These are phyloP conservation scores for Ammodytes marinus DNA, from an alignment of 2,113 vertebrate genomes.

Conservation along the genomic window DNA sequence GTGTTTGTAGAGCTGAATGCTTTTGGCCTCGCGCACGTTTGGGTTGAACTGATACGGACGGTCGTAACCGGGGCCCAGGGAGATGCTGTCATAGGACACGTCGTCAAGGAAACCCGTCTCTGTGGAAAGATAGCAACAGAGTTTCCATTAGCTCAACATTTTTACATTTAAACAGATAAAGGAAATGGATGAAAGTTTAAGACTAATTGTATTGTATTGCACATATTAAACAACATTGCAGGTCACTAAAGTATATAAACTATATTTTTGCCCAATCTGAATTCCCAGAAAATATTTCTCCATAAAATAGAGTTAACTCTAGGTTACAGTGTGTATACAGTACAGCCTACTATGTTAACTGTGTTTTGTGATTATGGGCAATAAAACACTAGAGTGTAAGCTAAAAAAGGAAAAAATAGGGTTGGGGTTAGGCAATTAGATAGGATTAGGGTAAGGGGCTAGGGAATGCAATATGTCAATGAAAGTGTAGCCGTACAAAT, in stretches of 20 bases:
- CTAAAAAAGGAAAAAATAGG: no score
- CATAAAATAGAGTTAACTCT: no score
- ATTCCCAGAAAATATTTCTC: background rate
- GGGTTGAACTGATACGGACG: slow-evolving; percentile 96
- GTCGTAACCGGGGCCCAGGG: slow-evolving; percentile 93
- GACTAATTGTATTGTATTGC: background rate
- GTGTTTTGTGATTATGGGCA: no score
- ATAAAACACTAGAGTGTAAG: no score
- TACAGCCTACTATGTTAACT: no score
- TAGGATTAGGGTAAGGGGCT: no score
- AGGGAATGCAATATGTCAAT: no score
- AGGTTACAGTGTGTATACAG: no score
- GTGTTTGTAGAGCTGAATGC: slow-evolving; percentile 95
- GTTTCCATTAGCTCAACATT: background rate
- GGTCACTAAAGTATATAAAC: background rate
- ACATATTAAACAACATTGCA: background rate
- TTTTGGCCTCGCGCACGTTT: slow-evolving; percentile 88
- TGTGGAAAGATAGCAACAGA: slow-evolving; percentile 56
- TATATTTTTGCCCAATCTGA: background rate
- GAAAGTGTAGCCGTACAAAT: no score
- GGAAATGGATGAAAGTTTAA: background rate
- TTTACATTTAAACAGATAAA: background rate
- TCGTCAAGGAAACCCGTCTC: slow-evolving; percentile 95
- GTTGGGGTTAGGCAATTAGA: no score
- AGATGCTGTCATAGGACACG: slow-evolving; percentile 85